Evolutionary conservation across 2,888 invertebrate genomes (phyloP).

Genomic region (Platerodrilus igneus): DNA sequence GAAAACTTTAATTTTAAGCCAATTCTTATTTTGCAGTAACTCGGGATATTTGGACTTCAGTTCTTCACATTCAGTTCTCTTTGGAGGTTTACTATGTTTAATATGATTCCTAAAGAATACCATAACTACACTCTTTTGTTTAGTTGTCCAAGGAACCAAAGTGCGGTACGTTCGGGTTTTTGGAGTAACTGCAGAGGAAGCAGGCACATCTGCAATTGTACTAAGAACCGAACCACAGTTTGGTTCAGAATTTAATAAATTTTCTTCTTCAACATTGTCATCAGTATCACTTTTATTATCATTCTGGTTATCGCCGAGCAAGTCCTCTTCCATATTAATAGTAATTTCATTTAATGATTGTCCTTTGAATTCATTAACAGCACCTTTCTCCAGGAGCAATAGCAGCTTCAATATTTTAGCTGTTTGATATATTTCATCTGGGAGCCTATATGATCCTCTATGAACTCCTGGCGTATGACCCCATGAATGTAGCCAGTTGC

Average conservation of each 20-base stretch:
- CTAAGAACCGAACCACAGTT: no score
- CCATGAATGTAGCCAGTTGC: conserved; percentile 32
- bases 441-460: conserved; percentile 25
- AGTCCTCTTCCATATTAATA: conserved; percentile 5
- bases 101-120: conserved; percentile 15
- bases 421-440: conserved; percentile 28
- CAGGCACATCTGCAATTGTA: no score
- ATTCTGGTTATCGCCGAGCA: background rate
- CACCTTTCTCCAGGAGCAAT: conserved; percentile 24
- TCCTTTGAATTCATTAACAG: conserved; percentile 23
- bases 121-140: conserved; percentile 8
- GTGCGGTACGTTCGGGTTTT: conserved; percentile 4
- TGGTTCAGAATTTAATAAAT: no score
- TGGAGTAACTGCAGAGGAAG: no score
- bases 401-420: conserved; percentile 28
- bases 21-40: conserved; percentile 12
- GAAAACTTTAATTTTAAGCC: conserved; percentile 19
- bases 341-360: conserved; percentile 25
- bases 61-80: conserved; percentile 13
- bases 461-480: conserved; percentile 28
- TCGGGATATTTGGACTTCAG: conserved; percentile 6
- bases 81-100: conserved; percentile 11
- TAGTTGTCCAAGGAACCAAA: conserved; percentile 13
- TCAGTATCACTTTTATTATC: conserved; percentile 1
- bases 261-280: no score